A percentile compares a stretch with the other conserved stretches of the same genome.
phyloP scores from a whole-genome alignment of 2,888 invertebrate genomes.

The Vannuccia rotundouncinata region DNA sequence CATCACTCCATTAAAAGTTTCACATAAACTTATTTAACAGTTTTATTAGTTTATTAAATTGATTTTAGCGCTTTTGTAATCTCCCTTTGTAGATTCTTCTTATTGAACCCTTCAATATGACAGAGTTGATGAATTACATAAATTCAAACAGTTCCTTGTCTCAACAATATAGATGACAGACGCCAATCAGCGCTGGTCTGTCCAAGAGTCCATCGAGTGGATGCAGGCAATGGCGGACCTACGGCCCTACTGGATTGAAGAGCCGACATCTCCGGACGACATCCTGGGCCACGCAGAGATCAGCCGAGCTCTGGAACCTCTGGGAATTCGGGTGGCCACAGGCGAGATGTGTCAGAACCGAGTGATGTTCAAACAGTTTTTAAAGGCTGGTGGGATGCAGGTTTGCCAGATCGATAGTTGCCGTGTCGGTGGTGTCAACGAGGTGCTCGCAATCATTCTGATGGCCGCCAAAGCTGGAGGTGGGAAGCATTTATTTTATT shows the following conservation, averaged over 20 bases:
- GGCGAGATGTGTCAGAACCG: slow-evolving; percentile 87
- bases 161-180: slow-evolving; percentile 62
- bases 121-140: too few species aligned
- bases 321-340: slow-evolving; percentile 76
- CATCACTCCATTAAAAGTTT: too few species aligned
- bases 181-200: slow-evolving; percentile 66
- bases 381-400: slow-evolving; percentile 72
- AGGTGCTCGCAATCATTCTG: slow-evolving; percentile 75
- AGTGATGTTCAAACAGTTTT: slow-evolving; percentile 79
- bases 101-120: too few species aligned
- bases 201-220: slow-evolving; percentile 76
- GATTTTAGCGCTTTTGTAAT: too few species aligned
- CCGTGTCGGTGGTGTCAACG: slow-evolving; percentile 75
- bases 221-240: slow-evolving; percentile 69
- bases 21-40: too few species aligned
- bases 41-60: too few species aligned
- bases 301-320: slow-evolving; percentile 63
- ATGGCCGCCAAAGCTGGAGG: slow-evolving; percentile 78
- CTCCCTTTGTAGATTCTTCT: too few species aligned
- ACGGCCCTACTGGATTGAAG: slow-evolving; percentile 80
- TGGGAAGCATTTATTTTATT: too few species aligned
- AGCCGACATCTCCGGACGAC: slow-evolving; percentile 85
- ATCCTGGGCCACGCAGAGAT: slow-evolving; percentile 76
- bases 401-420: slow-evolving; percentile 85
- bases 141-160: too few species aligned